A percentile compares a stretch with the other conserved stretches of the same genome.
These are phyloP conservation scores for Coendou prehensilis DNA, from an alignment of 2,797 vertebrate genomes.

Conservation along the genomic window DNA sequence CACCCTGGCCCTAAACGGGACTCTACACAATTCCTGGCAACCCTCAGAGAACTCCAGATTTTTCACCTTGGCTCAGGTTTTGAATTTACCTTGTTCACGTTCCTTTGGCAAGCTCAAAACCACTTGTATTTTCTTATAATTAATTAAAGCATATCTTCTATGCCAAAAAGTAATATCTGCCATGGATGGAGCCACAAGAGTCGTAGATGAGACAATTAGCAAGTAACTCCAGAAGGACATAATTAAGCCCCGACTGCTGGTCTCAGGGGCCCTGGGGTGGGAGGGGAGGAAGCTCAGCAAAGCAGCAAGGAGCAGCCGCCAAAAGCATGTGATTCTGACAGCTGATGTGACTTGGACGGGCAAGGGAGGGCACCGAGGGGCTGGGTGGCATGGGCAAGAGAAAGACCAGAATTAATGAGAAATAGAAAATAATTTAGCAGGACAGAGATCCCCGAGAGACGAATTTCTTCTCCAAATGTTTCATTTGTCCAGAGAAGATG, in stretches of 20 bases:
- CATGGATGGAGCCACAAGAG: conserved; percentile 7
- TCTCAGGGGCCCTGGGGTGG: not conserved
- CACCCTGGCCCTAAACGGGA: no score
- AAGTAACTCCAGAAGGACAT: not conserved
- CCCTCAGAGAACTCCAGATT: not conserved
- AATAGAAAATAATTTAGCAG: conserved; percentile 82
- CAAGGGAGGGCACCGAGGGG: not conserved
- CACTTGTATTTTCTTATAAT: conserved; percentile 11
- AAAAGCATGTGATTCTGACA: conserved; percentile 71
- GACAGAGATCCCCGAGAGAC: conserved; percentile 74
- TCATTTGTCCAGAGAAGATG: conserved; percentile 78
- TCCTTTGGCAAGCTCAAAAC: conserved; percentile 41
- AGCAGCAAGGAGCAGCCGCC: not conserved
- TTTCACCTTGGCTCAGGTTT: not conserved
- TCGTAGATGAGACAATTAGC: conserved; percentile 62
- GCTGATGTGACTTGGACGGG: not conserved
- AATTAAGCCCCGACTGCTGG: conserved; percentile 24
- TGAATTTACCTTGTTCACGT: not conserved
- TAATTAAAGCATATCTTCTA: conserved; percentile 15
- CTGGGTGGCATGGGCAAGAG: not conserved
- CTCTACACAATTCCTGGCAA: not conserved
- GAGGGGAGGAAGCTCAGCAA: not conserved
- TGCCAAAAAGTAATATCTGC: not conserved
- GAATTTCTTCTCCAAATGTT: conserved; percentile 69
- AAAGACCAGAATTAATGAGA: conserved; percentile 79